A percentile compares a stretch with the other conserved stretches of the same genome.
Conservation (phyloP, 2,888 invertebrate genomes). For the Hirtodrosophila confusa region DNA sequence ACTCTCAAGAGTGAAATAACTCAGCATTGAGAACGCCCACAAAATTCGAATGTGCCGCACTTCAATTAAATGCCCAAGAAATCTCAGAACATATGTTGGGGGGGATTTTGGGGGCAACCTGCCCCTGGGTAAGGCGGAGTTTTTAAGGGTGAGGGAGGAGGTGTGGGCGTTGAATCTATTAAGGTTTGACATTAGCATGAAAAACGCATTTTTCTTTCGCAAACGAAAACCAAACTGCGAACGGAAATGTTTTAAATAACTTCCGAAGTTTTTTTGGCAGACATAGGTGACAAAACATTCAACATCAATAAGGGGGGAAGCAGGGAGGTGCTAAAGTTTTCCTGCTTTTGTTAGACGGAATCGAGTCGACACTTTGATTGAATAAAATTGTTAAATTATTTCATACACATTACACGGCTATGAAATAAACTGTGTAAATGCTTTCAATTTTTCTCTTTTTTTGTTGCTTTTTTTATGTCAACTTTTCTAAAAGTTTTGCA, state of each 20-base stretch:
- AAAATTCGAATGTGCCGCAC: slow-evolving; percentile 54
- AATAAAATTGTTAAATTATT: slow-evolving; percentile 74
- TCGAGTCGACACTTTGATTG: slow-evolving; percentile 64
- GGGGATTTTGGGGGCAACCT: background rate
- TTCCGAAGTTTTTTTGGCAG: slow-evolving; percentile 40
- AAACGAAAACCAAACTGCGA: slow-evolving; percentile 45
- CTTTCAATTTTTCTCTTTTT: slow-evolving; percentile 12
- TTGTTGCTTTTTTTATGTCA: slow-evolving; percentile 6
- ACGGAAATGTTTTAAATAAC: slow-evolving; percentile 66
- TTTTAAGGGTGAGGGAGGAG: background rate
- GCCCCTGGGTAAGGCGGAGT: background rate
- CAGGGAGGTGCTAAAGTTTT: slow-evolving; percentile 26
- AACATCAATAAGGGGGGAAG: slow-evolving; percentile 2
- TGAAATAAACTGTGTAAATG: slow-evolving; percentile 43
- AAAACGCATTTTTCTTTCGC: slow-evolving; percentile 74
- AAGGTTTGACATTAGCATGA: slow-evolving; percentile 78
- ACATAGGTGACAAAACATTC: slow-evolving; percentile 59
- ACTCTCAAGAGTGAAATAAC: slow-evolving; percentile 72
- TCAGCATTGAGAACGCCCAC: slow-evolving; percentile 50
- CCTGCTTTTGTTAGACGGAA: slow-evolving; percentile 41
- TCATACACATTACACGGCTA: slow-evolving; percentile 43
- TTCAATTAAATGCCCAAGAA: slow-evolving; percentile 69
- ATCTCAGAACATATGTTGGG: slow-evolving; percentile 67
- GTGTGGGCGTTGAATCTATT: slow-evolving; percentile 60
- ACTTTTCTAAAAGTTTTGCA: slow-evolving; percentile 56